phyloP scores from a whole-genome alignment of 2,797 vertebrate genomes.

The Mastacembelus armatus region DNA sequence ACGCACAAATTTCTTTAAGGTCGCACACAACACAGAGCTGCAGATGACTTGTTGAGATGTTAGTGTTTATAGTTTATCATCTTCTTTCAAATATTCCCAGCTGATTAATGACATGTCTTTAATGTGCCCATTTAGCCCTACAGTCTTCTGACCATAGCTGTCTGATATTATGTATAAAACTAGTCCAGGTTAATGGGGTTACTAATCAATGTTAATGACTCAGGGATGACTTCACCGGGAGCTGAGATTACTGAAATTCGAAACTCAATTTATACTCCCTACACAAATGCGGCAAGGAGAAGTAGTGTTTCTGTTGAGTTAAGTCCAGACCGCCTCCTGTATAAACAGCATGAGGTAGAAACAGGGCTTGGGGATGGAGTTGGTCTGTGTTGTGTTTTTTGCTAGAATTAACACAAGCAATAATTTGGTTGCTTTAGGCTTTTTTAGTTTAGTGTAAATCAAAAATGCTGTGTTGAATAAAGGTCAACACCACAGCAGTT shows the following conservation, averaged over 20 bases:
- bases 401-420: no score
- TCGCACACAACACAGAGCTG: slow-evolving; percentile 16
- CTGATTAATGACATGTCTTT: slow-evolving; percentile 56
- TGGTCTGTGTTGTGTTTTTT: no score
- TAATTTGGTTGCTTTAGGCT: no score
- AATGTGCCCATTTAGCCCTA: slow-evolving; percentile 49
- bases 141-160: slow-evolving; percentile 31
- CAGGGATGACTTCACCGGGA: slow-evolving; percentile 38
- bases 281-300: no score
- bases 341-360: no score
- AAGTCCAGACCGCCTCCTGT: no score
- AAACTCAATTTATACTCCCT: no score
- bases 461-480: no score
- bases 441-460: no score
- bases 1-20: slow-evolving; percentile 28
- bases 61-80: slow-evolving; percentile 54
- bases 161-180: slow-evolving; percentile 62
- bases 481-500: no score
- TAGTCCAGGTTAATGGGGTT: slow-evolving; percentile 59
- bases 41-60: slow-evolving; percentile 34
- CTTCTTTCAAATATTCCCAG: slow-evolving; percentile 41
- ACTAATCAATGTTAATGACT: slow-evolving; percentile 46
- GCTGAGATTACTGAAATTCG: slow-evolving; percentile 30
- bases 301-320: no score
- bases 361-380: no score